Evolutionary conservation across 1,140 invertebrate species (phyloP), one percentile per base, ranked within the genome.

Genomic region (Heliothis virescens): DNA sequence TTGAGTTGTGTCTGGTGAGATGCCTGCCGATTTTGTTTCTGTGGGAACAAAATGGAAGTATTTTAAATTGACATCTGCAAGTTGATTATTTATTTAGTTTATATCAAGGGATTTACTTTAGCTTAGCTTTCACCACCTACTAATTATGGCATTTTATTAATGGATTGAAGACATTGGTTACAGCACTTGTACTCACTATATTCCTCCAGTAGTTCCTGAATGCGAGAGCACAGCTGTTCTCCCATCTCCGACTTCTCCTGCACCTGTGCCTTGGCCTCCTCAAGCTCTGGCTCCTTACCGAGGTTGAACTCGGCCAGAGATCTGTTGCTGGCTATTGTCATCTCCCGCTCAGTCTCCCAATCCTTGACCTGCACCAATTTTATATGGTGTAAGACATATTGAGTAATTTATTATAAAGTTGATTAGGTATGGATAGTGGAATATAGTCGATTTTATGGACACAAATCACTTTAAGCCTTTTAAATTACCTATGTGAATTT

Each of bases 291-390:
- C 93, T 99, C 97, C 87, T 97, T 97, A 15, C 96, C 95, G 21
- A 99, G 95, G 92, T 99, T 99, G 84, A 96, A 97, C 91, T 99
- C 98, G 2, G 98, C 98, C 69, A 98, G 92, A 41, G 96, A 97
- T 89, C 97, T 97, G 89, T 98, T 99, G 82, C 97, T 97, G 2
- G 97, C 97, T 87, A 99, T 96, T 62, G 98, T 94, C 91, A 97
- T 96, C 90, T 98, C 97, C 85, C 98, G 98, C 85, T 99, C 98
- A 12, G 96, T 95, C 88, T 97, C 97, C 83, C 98, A 95, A 76
- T 97, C 96, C 90, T 98, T 97, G 1, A 98, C 95, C 96, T 98
- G 88, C 12, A 69, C 47, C 12, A 9, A 21, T 41, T 34, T 10
- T 63, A 34, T 7, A 1, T 41, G 34, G 5, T 41, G 7, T 41